These are phyloP conservation scores for Phocoena sinus DNA, from an alignment of 2,113 vertebrate species.

Conservation along the genomic window DNA sequence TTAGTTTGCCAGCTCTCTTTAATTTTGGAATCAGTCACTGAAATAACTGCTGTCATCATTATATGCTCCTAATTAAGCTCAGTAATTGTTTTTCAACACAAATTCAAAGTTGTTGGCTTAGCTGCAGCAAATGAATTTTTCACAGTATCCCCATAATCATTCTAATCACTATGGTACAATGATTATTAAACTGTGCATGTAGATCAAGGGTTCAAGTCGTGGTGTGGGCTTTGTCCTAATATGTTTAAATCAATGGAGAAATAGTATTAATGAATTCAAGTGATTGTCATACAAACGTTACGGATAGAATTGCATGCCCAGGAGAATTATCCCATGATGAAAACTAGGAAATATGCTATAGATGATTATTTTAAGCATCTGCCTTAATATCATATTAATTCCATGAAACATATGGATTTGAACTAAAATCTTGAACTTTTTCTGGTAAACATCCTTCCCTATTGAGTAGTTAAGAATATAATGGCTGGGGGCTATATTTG, in stretches of 20 bases:
- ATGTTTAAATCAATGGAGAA: slow-evolving; percentile 69
- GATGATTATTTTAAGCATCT: slow-evolving; percentile 37
- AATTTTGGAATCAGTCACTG: slow-evolving; percentile 82
- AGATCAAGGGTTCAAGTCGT: slow-evolving; percentile 76
- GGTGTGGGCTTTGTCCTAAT: slow-evolving; percentile 71
- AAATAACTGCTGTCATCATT: slow-evolving; percentile 84
- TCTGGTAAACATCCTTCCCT: neutral
- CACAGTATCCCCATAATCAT: slow-evolving; percentile 76
- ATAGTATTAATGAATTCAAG: slow-evolving; percentile 58
- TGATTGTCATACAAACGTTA: slow-evolving; percentile 44
- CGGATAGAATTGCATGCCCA: neutral
- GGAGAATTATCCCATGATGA: neutral
- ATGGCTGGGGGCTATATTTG: neutral
- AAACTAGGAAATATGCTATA: neutral
- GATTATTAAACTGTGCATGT: slow-evolving; percentile 78
- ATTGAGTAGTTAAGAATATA: neutral
- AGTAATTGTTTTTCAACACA: slow-evolving; percentile 84
- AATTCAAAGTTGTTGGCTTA: slow-evolving; percentile 78
- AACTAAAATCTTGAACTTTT: slow-evolving; percentile 22
- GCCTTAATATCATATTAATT: neutral
- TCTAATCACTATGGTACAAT: slow-evolving; percentile 77
- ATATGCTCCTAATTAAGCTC: slow-evolving; percentile 81
- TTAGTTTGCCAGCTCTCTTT: slow-evolving; percentile 77
- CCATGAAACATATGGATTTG: neutral
- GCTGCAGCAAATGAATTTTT: slow-evolving; percentile 79